Base-by-base conservation (phyloP, 2,888 invertebrate species). In the Dicycla oo region DNA sequence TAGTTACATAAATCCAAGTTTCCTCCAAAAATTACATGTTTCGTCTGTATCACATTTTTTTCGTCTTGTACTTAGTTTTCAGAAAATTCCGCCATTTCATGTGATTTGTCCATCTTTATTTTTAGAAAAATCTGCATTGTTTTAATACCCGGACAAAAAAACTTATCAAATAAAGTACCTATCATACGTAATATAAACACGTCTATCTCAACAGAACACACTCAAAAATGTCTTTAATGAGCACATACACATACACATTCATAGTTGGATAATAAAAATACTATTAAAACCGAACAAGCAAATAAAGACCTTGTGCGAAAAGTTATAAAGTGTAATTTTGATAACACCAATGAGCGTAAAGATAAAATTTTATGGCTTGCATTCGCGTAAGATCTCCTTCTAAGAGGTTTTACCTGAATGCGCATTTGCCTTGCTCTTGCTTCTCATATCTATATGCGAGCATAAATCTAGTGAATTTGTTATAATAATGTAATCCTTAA, bases 351-450 rank as follows among this genome's bases (percentile, higher is more conserved):
- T 69, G 26, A 47, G 18, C 10, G 56, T 80, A 60, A 69, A 79
- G 75, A 79, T 79, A 79, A 75, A 75, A 75, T 71, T 79, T 79
- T 79, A 79, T 49, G 49, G 15, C 63, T 57, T 76, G 80, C 80
- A 80, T 67, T 80, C 66, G 49, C 54, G 66, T 69, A 43, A 75
- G 75, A 75, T 45, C n/a, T 49, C 62, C 47, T 34, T 62, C 49
- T 49, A 3, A 13, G 47, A 18, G 49, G 38, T 69, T 47, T 58
- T 73, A 80, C 80, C 66, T 76, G 80, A 73, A 80, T 76, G 75
- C 60, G 51, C 66, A 64, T 77, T 66, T 66, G 43, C 54, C 4
- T 56, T 53, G 30, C 40, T 80, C 49, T 57, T 57, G 60, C 13
- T 56, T 43, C 49, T 79, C 66, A 63, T 79, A 79, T 72, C 79